These are phyloP conservation scores for Drosophila pachea DNA, from an alignment of 1,140 invertebrate genomes.

Conservation along the genomic window DNA sequence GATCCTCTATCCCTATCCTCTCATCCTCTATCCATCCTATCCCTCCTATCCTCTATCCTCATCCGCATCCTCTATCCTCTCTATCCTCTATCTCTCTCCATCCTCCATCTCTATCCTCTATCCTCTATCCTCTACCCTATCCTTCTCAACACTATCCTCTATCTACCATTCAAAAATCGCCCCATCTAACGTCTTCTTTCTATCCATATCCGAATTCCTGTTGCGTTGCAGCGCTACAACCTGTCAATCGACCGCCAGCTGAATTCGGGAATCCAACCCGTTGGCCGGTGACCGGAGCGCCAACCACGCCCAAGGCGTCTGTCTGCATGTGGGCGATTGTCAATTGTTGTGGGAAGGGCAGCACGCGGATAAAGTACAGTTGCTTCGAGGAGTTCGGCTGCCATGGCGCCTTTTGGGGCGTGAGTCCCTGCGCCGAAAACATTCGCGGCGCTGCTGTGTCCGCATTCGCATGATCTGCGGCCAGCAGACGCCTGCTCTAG, in stretches of 20 bases:
- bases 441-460: constrained; percentile 70
- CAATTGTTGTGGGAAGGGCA: constrained; percentile 82
- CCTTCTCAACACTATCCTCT: too few species aligned
- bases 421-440: constrained; percentile 82
- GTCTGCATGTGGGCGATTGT: constrained; percentile 84
- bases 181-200: too few species aligned
- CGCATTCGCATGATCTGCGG: constrained; percentile 17
- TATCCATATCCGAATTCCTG: too few species aligned
- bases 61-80: too few species aligned
- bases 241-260: neutral
- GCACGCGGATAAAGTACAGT: constrained; percentile 77
- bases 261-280: neutral
- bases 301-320: constrained; percentile 73
- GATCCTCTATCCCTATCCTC: too few species aligned
- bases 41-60: too few species aligned
- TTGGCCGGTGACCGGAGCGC: constrained; percentile 62
- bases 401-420: constrained; percentile 82
- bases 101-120: too few species aligned
- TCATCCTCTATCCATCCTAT: too few species aligned
- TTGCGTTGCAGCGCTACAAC: neutral
- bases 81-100: too few species aligned
- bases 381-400: constrained; percentile 85
- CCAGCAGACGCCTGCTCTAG: too few species aligned
- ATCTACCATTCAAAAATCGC: too few species aligned
- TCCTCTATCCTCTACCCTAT: too few species aligned